phyloP scores from a whole-genome alignment of 1,140 invertebrate species.

The Euglossa dilemma region DNA sequence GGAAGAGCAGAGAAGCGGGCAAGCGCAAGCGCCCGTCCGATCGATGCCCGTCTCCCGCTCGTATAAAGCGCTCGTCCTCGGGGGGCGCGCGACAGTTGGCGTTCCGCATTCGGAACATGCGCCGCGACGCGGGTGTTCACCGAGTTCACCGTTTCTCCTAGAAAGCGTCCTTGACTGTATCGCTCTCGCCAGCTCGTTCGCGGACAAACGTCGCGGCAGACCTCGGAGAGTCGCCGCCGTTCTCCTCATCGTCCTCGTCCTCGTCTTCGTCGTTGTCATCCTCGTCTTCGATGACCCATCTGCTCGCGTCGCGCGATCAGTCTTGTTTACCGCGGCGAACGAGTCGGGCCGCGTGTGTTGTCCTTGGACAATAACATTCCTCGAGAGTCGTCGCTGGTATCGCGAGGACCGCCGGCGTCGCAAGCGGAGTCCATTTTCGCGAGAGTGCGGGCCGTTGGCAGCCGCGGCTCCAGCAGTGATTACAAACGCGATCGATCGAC shows the following conservation, averaged over 20 bases:
- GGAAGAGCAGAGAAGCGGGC: conserved; percentile 59
- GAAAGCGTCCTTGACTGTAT: conserved; percentile 3
- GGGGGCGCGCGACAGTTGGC: conserved; percentile 78
- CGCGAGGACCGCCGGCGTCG: not conserved
- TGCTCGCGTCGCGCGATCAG: no score
- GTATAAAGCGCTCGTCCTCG: conserved; percentile 79
- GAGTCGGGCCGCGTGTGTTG: not conserved
- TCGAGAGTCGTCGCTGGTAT: not conserved
- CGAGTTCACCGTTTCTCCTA: conserved; percentile 33
- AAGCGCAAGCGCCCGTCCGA: conserved; percentile 80
- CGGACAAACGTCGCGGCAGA: not conserved
- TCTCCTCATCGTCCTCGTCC: not conserved
- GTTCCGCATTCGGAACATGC: conserved; percentile 76
- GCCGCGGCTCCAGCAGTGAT: not conserved
- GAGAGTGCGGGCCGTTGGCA: not conserved
- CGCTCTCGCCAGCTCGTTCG: not conserved
- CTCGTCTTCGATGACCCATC: no score
- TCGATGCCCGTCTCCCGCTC: conserved; percentile 79
- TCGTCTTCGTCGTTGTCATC: not conserved
- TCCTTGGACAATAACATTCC: not conserved
- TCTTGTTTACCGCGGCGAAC: not conserved
- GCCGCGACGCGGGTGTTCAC: conserved; percentile 62
- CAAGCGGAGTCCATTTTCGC: no score
- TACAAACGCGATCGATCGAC: not conserved
- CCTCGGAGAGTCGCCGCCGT: not conserved